Base-by-base conservation (phyloP, 1,140 invertebrate genomes). In the Thrips palmi region DNA sequence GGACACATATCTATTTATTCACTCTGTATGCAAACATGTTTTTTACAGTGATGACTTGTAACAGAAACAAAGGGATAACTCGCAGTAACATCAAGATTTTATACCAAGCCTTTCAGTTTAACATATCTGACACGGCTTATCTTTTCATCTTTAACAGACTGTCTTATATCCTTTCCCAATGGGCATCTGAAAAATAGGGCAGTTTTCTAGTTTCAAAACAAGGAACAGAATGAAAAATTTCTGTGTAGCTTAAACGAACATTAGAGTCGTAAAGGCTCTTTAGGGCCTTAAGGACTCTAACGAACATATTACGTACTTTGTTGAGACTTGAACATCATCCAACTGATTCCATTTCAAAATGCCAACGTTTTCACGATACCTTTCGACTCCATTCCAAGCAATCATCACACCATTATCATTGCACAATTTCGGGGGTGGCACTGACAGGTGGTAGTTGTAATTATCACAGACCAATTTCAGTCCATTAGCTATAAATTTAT, bases 401-500 rank as follows among this genome's bases (percentile, higher is more conserved):
- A 97, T 89, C 94, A 98, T 98, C n/a, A 93, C 67, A 14, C 92
- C 94, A 71, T 98, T 98, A 56, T 98, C 94, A 3, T 84, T 92
- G 52, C 93, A 97, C 1, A 94, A 65, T 50, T 71, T 67, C n/a
- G 77, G 70, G 11, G 85, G 80, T 14, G 92, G 88, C 45, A 76
- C 67, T 29, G 68, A 66, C 14, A 78, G 64, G 47, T 63, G 62
- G 48, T 74, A 87, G 18, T 62, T 63, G 45, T 69, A 65, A 41
- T 74, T 58, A 3, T 64, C 43, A 51, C 81, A 82, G 30, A 93
- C 48, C 40, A 71, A 55, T 49, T 62, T 46, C 4, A 98, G 55
- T 36, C 69, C 67, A 41, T 64, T 57, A 32, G 70, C 68, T 12
- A 97, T 75, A 51, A 75, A 85, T 55, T 77, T 60, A 58, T 97